Evolutionary conservation across 2,888 invertebrate genomes (phyloP), one percentile per base, ranked within the genome.

Genomic region (Pecten maximus): DNA sequence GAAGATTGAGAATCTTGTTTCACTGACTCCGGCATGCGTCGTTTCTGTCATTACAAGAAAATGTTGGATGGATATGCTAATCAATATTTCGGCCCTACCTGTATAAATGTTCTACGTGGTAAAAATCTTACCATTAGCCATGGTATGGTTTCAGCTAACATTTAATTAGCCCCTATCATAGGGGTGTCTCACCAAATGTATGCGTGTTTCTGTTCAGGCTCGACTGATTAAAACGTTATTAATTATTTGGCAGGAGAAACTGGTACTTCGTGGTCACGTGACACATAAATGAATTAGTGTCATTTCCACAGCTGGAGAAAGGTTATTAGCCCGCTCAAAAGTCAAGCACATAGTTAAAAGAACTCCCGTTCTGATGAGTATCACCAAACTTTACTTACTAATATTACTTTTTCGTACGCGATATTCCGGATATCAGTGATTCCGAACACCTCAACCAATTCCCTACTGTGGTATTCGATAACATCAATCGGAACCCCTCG

Each of bases 181-280:
- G 35, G 35, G 0, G 74, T 74, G 28, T 28, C 3, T 35, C 74
- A 12, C 28, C 35, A 74, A 28, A 3, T 54, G 28, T 8, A 35
- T 1, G 74, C 12, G 74, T 74, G 74, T 74, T 74, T 35, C 74
- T 35, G 10, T 74, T 74, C 35, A 74, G 35, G 28, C 74, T 8
- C 74, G 19, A 10, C 35, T 74, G 35, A 74, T 74, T 74, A 74
- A 74, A 74, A 35, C 35, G 35, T 74, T 74, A 74, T 74, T 28
- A 74, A 74, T 74, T 28, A 74, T 74, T 74, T 74, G 74, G 74
- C 74, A 74, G 74, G 74, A 74, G 74, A 74, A 74, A 74, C 2
- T 74, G 60, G 60, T 60, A n/a, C 6, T 44, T 28, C n/a, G 60
- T 23, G 74, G 35, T 35, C 74, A 74, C 74, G 35, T 28, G 74